A percentile compares a stretch with the other conserved stretches of the same genome.
Evolutionary conservation across 2,888 invertebrate species (phyloP).

Genomic region (Volucella inflata): DNA sequence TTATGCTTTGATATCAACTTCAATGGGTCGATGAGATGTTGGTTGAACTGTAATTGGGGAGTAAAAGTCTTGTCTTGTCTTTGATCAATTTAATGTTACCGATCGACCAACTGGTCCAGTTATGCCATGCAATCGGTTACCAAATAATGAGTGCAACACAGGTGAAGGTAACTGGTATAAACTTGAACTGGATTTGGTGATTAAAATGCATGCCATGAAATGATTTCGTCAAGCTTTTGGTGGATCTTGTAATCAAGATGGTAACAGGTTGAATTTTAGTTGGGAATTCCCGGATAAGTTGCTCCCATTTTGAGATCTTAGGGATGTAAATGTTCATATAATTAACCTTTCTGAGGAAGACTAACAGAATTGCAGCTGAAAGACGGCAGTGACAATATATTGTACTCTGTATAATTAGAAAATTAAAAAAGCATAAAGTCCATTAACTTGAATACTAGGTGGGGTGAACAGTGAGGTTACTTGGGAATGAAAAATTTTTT

Average conservation of each 20-base stretch:
- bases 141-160: neutral
- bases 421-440: too few species aligned
- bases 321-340: too few species aligned
- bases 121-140: constrained; percentile 41
- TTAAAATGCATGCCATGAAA: neutral
- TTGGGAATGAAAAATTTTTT: too few species aligned
- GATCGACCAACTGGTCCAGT: constrained; percentile 20
- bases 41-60: constrained; percentile 24
- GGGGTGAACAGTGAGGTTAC: too few species aligned
- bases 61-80: constrained; percentile 28
- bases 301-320: too few species aligned
- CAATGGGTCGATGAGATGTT: constrained; percentile 46
- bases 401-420: too few species aligned
- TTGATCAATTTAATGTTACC: constrained; percentile 22
- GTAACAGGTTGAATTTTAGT: neutral
- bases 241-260: neutral
- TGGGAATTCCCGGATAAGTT: too few species aligned
- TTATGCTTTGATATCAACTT: constrained; percentile 34
- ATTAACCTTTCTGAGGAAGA: too few species aligned
- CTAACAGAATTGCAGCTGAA: too few species aligned
- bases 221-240: neutral
- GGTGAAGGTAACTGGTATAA: neutral
- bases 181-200: constrained; percentile 42
- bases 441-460: too few species aligned
- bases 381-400: too few species aligned